These are phyloP conservation scores for Rhinella marina DNA, from an alignment of 2,797 vertebrate species.

Conservation along the genomic window DNA sequence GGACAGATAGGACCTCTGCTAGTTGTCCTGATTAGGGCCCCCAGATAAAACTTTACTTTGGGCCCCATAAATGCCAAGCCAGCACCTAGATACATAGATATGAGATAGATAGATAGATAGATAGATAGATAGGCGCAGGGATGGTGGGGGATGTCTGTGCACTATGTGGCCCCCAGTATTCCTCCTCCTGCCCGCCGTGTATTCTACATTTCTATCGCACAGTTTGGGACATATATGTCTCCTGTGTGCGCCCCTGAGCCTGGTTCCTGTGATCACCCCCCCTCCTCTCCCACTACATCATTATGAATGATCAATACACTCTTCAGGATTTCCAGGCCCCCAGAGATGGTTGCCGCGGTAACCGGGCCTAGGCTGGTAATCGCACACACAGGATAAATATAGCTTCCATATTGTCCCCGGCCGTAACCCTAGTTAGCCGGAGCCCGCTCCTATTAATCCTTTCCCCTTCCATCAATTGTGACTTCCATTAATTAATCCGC, in stretches of 20 bases:
- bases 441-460: conserved; percentile 67
- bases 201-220: not conserved
- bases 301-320: conserved; percentile 92
- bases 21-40: too few species aligned
- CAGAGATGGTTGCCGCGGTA: conserved; percentile 85
- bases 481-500: conserved; percentile 1
- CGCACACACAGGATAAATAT: conserved; percentile 73
- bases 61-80: too few species aligned
- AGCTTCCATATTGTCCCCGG: conserved; percentile 61
- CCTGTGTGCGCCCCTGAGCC: conserved; percentile 61
- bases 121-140: not conserved
- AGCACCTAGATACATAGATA: not conserved
- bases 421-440: conserved; percentile 68
- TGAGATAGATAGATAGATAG: not conserved
- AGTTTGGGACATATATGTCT: not conserved
- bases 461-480: conserved; percentile 62
- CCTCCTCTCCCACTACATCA: conserved; percentile 74
- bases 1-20: too few species aligned
- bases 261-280: conserved; percentile 77
- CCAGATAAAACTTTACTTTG: too few species aligned
- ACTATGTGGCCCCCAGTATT: not conserved
- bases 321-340: conserved; percentile 79
- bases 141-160: not conserved
- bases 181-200: not conserved
- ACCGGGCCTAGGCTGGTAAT: conserved; percentile 79